phyloP scores from a whole-genome alignment of 2,113 vertebrate genomes.

The Gulo gulo region DNA sequence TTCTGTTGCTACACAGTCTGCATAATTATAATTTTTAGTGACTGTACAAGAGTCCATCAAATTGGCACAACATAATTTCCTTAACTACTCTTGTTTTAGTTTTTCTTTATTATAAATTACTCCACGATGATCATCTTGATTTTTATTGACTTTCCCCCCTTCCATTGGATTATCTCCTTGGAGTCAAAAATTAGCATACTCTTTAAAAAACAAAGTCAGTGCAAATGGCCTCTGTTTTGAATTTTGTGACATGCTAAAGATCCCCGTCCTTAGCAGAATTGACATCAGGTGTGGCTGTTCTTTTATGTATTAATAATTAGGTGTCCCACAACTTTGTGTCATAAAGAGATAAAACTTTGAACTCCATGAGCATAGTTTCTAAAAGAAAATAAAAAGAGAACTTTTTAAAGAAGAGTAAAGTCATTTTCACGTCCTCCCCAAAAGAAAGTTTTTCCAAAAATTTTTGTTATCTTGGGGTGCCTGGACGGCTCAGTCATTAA shows the following conservation, averaged over 20 bases:
- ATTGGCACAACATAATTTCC: constrained; percentile 59
- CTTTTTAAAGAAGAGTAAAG: background rate
- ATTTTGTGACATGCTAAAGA: background rate
- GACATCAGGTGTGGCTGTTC: background rate
- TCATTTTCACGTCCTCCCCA: background rate
- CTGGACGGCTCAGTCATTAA: too few relatives aligned
- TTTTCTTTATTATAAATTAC: constrained; percentile 58
- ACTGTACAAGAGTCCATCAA: constrained; percentile 63
- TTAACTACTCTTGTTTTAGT: constrained; percentile 58
- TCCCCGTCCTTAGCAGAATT: background rate
- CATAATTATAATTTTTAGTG: constrained; percentile 67
- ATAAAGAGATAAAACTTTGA: background rate
- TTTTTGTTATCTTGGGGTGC: background rate
- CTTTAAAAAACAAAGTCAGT: background rate
- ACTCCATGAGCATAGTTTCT: background rate
- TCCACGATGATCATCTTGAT: constrained; percentile 40
- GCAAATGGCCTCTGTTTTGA: background rate
- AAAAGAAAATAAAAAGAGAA: background rate
- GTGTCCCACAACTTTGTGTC: background rate
- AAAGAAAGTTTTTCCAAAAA: background rate
- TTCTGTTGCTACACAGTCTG: constrained; percentile 42
- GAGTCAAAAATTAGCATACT: background rate
- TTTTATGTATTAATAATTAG: background rate
- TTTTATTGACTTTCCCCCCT: constrained; percentile 30
- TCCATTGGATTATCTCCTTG: constrained; percentile 26